Conservation (phyloP, 2,888 invertebrate species). For the Peribatodes rhomboidaria region DNA sequence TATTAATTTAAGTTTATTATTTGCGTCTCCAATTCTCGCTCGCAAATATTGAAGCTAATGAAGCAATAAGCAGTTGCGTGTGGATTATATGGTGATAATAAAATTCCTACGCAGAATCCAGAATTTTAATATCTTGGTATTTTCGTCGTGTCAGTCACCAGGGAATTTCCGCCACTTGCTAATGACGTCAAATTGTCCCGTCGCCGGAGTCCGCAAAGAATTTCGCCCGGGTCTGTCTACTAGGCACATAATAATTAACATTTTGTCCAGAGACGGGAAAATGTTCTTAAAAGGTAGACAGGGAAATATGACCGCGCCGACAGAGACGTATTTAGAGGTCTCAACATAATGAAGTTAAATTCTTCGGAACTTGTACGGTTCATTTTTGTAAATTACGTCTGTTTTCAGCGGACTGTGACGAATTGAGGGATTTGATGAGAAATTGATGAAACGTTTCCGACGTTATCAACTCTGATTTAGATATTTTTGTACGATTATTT, state of each 20-base stretch:
- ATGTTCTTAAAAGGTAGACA: slow-evolving; percentile 51
- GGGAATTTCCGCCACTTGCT: slow-evolving; percentile 72
- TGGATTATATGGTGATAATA: slow-evolving; percentile 23
- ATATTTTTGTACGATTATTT: background rate
- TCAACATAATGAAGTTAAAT: slow-evolving; percentile 42
- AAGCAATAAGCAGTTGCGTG: slow-evolving; percentile 19
- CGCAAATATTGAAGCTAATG: slow-evolving; percentile 23
- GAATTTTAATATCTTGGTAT: slow-evolving; percentile 63
- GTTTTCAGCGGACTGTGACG: slow-evolving; percentile 26
- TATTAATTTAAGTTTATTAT: slow-evolving; percentile 3
- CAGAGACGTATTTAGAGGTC: slow-evolving; percentile 45
- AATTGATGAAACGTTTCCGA: slow-evolving; percentile 20
- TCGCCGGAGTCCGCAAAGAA: slow-evolving; percentile 65
- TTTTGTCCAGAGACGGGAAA: slow-evolving; percentile 61
- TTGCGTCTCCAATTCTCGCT: slow-evolving; percentile 17
- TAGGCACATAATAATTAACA: slow-evolving; percentile 67
- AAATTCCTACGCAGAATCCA: slow-evolving; percentile 33
- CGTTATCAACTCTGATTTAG: slow-evolving; percentile 19
- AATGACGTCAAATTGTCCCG: slow-evolving; percentile 73
- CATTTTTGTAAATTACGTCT: slow-evolving; percentile 36
- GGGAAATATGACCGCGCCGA: slow-evolving; percentile 46
- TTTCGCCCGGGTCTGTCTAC: slow-evolving; percentile 53
- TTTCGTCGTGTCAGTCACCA: slow-evolving; percentile 51
- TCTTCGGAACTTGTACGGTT: slow-evolving; percentile 32
- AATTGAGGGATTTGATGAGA: slow-evolving; percentile 27